A percentile compares a stretch with the other conserved stretches of the same genome.
Evolutionary conservation across 2,797 vertebrate species (phyloP).

Genomic region (Clamator glandarius): DNA sequence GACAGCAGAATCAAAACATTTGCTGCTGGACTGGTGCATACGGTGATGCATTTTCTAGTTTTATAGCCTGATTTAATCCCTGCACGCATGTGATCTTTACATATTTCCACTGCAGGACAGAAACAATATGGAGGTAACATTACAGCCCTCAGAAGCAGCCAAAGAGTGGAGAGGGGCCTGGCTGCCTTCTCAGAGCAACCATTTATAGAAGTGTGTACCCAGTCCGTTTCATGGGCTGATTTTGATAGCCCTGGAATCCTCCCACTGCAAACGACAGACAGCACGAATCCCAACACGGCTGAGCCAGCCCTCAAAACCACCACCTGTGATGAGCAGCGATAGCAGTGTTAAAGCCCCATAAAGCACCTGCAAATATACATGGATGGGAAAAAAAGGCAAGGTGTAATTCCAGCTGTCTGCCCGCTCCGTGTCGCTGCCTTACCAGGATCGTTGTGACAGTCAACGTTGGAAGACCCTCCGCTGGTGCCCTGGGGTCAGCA

Average conservation of each 20-base stretch:
- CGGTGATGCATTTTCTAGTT: neutral
- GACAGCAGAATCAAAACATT: neutral
- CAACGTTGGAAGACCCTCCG: constrained; percentile 70
- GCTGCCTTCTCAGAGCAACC: neutral
- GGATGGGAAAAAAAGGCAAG: neutral
- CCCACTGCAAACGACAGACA: neutral
- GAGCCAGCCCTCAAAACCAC: neutral
- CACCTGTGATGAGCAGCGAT: neutral
- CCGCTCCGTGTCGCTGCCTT: neutral
- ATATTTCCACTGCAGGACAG: neutral
- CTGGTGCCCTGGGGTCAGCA: neutral
- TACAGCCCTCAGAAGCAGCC: neutral
- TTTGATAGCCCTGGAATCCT: neutral
- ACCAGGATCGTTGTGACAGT: constrained; percentile 90
- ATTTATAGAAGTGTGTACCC: neutral
- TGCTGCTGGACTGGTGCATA: neutral
- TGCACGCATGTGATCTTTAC: neutral
- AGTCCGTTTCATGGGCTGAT: neutral
- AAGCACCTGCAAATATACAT: accelerated
- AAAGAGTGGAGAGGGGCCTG: neutral
- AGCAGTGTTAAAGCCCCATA: accelerated
- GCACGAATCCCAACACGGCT: neutral
- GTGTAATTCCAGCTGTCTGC: neutral
- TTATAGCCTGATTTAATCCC: neutral
- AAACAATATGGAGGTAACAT: accelerated